These are phyloP conservation scores for Leptinotarsa texana DNA, from an alignment of 1,140 invertebrate genomes.

Conservation along the genomic window DNA sequence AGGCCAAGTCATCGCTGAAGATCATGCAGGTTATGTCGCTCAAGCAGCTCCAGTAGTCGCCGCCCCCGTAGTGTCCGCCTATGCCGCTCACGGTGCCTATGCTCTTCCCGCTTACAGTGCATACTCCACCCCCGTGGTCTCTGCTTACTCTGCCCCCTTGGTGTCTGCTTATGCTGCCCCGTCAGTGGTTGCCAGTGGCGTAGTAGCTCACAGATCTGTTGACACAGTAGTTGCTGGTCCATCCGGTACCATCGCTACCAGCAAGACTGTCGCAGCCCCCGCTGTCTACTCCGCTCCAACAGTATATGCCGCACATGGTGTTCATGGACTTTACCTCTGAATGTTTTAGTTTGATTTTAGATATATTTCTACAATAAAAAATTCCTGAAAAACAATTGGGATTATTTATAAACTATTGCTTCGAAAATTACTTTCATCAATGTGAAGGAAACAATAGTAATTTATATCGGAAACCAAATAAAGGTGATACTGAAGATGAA, in stretches of 20 bases:
- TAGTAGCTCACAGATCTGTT: conserved; percentile 21
- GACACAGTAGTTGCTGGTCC: conserved; percentile 38
- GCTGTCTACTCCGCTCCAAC: background rate
- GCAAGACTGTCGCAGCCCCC: conserved; percentile 25
- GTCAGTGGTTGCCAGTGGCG: conserved; percentile 5
- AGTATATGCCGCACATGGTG: background rate
- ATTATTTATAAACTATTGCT: too few relatives aligned
- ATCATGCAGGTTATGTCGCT: conserved; percentile 34
- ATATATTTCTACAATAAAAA: background rate
- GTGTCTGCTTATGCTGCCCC: conserved; percentile 35
- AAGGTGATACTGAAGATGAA: background rate
- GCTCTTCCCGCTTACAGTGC: conserved; percentile 15
- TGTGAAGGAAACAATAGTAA: background rate
- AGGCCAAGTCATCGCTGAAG: conserved; percentile 41
- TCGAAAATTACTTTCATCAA: too few relatives aligned
- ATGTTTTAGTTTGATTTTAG: background rate
- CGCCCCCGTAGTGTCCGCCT: conserved; percentile 8
- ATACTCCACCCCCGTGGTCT: background rate
- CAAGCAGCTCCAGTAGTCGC: conserved; percentile 33
- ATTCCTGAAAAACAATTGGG: too few relatives aligned
- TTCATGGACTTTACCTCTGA: conserved; percentile 16
- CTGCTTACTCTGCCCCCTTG: conserved; percentile 28
- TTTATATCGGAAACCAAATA: background rate
- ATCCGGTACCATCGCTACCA: conserved; percentile 38
- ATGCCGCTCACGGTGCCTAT: background rate